These are phyloP conservation scores for Apis laboriosa DNA, from an alignment of 1,140 invertebrate genomes.

Conservation along the genomic window DNA sequence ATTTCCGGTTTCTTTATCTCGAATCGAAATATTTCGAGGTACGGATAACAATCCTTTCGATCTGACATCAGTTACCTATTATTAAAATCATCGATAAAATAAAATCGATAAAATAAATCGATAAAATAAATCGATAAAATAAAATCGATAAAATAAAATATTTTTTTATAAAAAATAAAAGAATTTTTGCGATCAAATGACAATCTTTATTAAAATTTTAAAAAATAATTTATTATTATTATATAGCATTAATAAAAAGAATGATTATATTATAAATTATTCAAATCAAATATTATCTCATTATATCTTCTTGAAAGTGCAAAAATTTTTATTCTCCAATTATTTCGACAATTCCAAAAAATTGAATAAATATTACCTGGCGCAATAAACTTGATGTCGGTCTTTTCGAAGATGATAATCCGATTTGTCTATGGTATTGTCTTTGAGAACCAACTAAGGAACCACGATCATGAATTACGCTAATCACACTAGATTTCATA, in stretches of 20 bases:
- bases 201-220: not conserved
- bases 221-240: not conserved
- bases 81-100: slow-evolving; percentile 21
- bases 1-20: slow-evolving; percentile 28
- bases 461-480: slow-evolving; percentile 61
- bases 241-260: not conserved
- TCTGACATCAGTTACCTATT: slow-evolving; percentile 52
- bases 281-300: not conserved
- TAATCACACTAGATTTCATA: slow-evolving; percentile 52
- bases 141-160: slow-evolving; percentile 16
- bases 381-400: slow-evolving; percentile 26
- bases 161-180: too few species aligned
- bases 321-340: not conserved
- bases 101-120: slow-evolving; percentile 25
- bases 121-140: slow-evolving; percentile 10
- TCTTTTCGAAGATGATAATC: not conserved
- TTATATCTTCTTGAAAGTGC: not conserved
- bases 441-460: slow-evolving; percentile 55
- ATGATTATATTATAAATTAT: not conserved
- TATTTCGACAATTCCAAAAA: not conserved
- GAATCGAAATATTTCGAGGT: slow-evolving; percentile 25
- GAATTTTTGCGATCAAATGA: not conserved
- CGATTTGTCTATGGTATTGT: slow-evolving; percentile 35
- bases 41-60: not conserved
- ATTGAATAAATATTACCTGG: slow-evolving; percentile 17